Base-by-base conservation (phyloP, 2,888 invertebrate genomes). In the Stomorhina lunata region DNA sequence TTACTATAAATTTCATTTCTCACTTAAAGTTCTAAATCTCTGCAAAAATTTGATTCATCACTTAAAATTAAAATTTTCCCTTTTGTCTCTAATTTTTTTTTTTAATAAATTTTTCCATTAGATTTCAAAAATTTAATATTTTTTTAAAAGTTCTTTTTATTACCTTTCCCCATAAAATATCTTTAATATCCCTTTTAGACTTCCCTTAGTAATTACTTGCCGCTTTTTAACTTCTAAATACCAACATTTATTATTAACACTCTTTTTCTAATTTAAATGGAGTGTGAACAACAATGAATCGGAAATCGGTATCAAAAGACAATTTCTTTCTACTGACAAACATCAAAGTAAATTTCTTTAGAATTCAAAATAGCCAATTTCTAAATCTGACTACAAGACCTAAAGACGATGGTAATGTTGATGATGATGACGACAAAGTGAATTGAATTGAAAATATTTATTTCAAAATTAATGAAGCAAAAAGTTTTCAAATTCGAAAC, bases 371-470 rank as follows among this genome's bases (percentile, higher is more conserved):
- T 69, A 20, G 15, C 43, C 55, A 15, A 43, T 29, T 43, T 43
- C n/a, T 4, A 20, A 40, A 57, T n/a, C 10, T 43, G 9, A 12
- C 29, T 22, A 32, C 2, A 50, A n/a, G n/a, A n/a, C n/a, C n/a
- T n/a, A n/a, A n/a, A n/a, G n/a, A n/a, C n/a, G n/a, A n/a, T n/a
- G n/a, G n/a, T n/a, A n/a, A n/a, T n/a, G n/a, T n/a, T n/a, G n/a
- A n/a, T n/a, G n/a, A n/a, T n/a, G n/a, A n/a, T 15, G 4, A 15
- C 50, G 27, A 34, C 22, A 66, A 25, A 20, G 48, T 59, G 45
- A 43, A 71, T 57, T 71, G 32, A 72, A 48, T 72, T 45, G 59
- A 59, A 72, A 61, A 48, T 72, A 59, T 72, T 72, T 59, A 34
- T 45, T 72, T 45, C 25, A 17, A 9, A 48, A 34, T 37, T 59